phyloP scores from a whole-genome alignment of 92 coral and sea anemone genomes.

The Umimayanthus chanpuru region DNA sequence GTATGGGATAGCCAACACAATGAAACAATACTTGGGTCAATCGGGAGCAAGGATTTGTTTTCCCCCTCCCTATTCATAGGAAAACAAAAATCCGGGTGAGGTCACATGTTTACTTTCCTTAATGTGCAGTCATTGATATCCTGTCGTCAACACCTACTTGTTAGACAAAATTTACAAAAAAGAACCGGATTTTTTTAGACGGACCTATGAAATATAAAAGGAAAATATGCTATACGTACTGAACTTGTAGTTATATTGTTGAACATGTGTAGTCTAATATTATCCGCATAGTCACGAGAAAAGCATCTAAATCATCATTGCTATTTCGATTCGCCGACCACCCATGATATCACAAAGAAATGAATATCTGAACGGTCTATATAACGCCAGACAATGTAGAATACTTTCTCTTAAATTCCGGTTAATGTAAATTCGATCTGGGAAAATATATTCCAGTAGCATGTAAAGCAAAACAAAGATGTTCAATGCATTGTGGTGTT shows the following conservation, averaged over 20 bases:
- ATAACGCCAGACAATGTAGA: neutral
- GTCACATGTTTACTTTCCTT: neutral
- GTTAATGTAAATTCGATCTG: neutral
- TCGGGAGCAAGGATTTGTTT: neutral
- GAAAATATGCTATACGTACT: neutral
- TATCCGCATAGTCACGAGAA: neutral
- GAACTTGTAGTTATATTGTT: neutral
- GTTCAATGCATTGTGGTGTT: neutral
- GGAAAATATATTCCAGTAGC: neutral
- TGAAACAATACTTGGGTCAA: neutral
- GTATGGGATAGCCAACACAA: neutral
- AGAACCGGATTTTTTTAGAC: too few relatives aligned
- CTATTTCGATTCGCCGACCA: neutral
- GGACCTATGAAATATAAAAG: neutral
- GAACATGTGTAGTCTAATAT: neutral
- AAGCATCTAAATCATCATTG: neutral
- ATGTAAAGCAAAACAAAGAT: neutral
- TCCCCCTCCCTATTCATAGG: neutral
- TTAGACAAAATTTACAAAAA: neutral
- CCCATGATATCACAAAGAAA: neutral
- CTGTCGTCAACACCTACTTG: neutral
- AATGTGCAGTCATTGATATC: too few relatives aligned
- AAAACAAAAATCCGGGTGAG: neutral
- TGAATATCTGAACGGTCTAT: neutral
- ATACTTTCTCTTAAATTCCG: neutral